Base-by-base conservation (phyloP, 2,797 vertebrate genomes). In the Pipistrellus pipistrellus region DNA sequence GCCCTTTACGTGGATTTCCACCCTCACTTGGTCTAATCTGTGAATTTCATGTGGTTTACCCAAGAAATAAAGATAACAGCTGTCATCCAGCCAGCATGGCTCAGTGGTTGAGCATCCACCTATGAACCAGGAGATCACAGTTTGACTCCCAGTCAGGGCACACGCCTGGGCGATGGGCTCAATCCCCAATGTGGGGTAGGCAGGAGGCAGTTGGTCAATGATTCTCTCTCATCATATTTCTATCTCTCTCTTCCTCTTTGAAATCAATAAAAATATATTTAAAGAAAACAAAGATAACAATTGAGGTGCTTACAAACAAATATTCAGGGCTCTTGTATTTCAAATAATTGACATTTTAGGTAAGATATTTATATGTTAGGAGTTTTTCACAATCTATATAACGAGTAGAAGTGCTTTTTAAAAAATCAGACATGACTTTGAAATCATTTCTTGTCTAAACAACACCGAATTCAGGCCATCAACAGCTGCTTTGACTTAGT, bases 381-480 rank as follows among this genome's bases (percentile, higher is more conserved):
- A 27, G 0, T 12, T 96, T 83, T 77, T 57, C 14, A 51, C 2
- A 72, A 59, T 59, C 12, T 13, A 27, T 59, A 27, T 27, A 13
- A 59, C 13, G 13, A 62, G 27, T 13, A 73, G 25, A 73, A 73
- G 71, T 32, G n/a, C 51, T 76, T 35, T 35, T 76, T n/a, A n/a
- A 48, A 75, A 48, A 51, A 62, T 57, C 62, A 25, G 64, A 85
- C 4, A 27, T 77, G 69, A 30, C 18, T 92, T 96, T 84, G 80
- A 71, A 92, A 87, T 93, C 4, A 30, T 80, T 57, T 27, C 71
- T 73, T 68, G 11, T 92, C 72, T 35, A 76, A 95, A 25, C 17
- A 64, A 30, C 6, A 8, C 30, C 41, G 27, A 64, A n/a, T 17
- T 90, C 46, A 55, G 35, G 57, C 38, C 38, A 41, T 66, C 93